phyloP scores from a whole-genome alignment of 2,888 invertebrate genomes.

The Cryptocephalus primarius region DNA sequence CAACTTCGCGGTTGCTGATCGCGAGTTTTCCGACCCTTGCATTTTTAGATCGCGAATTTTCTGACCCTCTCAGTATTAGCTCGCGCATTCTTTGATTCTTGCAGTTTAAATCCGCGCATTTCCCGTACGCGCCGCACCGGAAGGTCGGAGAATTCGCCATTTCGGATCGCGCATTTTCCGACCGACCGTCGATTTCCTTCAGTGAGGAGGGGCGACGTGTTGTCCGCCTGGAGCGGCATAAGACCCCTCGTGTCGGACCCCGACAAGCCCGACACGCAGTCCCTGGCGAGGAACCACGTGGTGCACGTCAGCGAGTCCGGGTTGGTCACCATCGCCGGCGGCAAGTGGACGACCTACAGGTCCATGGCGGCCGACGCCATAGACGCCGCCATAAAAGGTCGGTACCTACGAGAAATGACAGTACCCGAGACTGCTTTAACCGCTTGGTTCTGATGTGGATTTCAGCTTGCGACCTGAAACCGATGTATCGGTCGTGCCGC shows the following conservation, averaged over 20 bases:
- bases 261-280: conserved; percentile 93
- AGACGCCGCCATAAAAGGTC: conserved; percentile 76
- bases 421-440: too few species aligned
- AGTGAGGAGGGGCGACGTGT: conserved; percentile 95
- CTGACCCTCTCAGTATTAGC: too few species aligned
- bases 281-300: conserved; percentile 95
- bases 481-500: conserved; percentile 54
- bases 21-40: too few species aligned
- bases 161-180: too few species aligned
- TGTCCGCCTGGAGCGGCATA: conserved; percentile 97
- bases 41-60: too few species aligned
- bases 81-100: too few species aligned
- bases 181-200: conserved; percentile 12
- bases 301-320: conserved; percentile 87
- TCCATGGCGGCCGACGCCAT: conserved; percentile 96
- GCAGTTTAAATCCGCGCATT: too few species aligned
- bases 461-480: conserved; percentile 62
- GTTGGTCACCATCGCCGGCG: conserved; percentile 95
- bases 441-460: conserved; percentile 7
- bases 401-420: too few species aligned
- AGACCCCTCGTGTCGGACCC: conserved; percentile 95
- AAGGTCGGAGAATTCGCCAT: too few species aligned
- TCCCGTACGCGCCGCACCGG: too few species aligned
- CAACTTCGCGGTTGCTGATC: too few species aligned
- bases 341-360: conserved; percentile 99